phyloP scores from a whole-genome alignment of 2,113 vertebrate genomes.

The Aegotheles bennettii region DNA sequence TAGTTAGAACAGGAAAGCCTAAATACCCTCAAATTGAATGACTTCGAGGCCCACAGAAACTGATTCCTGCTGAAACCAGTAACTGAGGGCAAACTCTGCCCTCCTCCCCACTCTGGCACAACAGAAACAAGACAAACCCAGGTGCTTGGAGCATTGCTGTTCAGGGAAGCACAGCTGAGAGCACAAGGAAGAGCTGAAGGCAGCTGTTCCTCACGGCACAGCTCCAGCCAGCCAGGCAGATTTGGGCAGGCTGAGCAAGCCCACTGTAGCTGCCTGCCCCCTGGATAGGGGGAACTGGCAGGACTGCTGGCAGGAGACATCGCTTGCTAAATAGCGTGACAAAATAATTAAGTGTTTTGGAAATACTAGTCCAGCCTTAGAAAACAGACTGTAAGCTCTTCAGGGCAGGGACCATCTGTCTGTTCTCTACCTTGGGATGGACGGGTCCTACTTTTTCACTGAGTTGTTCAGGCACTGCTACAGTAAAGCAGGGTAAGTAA shows the following conservation, averaged over 20 bases:
- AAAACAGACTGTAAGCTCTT: not conserved
- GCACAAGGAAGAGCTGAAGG: not conserved
- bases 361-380: not conserved
- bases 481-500: not conserved
- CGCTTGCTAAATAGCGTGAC: not conserved
- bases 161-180: not conserved
- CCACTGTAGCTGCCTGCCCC: not conserved
- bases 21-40: not conserved
- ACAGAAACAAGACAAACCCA: not conserved
- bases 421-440: not conserved
- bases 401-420: constrained; percentile 29
- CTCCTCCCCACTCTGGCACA: not conserved
- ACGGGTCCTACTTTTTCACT: not conserved
- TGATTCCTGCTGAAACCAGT: not conserved
- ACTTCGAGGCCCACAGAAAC: not conserved
- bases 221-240: not conserved
- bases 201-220: not conserved
- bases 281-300: not conserved
- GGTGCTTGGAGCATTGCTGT: not conserved
- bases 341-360: not conserved
- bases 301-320: not conserved
- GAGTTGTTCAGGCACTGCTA: not conserved
- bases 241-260: not conserved
- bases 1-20: not conserved
- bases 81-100: not conserved